phyloP scores from a whole-genome alignment of 2,797 vertebrate genomes.

The Gephyroberyx darwinii region DNA sequence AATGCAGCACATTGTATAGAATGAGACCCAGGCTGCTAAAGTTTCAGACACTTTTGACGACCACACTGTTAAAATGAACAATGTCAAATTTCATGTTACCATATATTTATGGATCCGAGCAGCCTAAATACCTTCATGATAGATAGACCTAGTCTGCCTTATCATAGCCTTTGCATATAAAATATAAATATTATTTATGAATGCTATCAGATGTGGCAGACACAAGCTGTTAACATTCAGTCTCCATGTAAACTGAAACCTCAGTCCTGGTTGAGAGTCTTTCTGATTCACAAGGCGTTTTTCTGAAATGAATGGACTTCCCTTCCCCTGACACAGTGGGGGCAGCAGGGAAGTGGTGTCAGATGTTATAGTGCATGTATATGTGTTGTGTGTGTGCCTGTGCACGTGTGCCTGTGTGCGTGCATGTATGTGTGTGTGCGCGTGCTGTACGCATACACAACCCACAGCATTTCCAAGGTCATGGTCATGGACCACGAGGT shows the following conservation, averaged over 20 bases:
- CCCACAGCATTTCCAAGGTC: conserved; percentile 27
- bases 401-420: background rate
- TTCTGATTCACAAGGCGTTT: conserved; percentile 70
- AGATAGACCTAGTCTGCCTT: conserved; percentile 36
- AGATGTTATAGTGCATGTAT: conserved; percentile 62
- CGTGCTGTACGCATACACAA: background rate
- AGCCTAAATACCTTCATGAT: conserved; percentile 32
- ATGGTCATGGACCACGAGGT: conserved; percentile 37
- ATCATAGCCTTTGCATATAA: conserved; percentile 48
- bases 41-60: conserved; percentile 30
- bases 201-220: conserved; percentile 62
- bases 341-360: conserved; percentile 71
- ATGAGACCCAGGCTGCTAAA: conserved; percentile 29
- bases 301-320: conserved; percentile 71
- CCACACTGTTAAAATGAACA: conserved; percentile 22
- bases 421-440: conserved; percentile 25
- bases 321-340: conserved; percentile 64
- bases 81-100: conserved; percentile 35
- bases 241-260: conserved; percentile 71
- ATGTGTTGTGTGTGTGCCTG: conserved; percentile 28
- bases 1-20: conserved; percentile 21
- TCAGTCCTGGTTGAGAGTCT: conserved; percentile 51
- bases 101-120: conserved; percentile 22
- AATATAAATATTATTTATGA: conserved; percentile 72
- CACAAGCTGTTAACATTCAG: conserved; percentile 64